Percentiles rank a stretch among this genome's conserved stretches.
phyloP scores from a whole-genome alignment of 92 coral and sea anemone species.

The Bergia sp. region DNA sequence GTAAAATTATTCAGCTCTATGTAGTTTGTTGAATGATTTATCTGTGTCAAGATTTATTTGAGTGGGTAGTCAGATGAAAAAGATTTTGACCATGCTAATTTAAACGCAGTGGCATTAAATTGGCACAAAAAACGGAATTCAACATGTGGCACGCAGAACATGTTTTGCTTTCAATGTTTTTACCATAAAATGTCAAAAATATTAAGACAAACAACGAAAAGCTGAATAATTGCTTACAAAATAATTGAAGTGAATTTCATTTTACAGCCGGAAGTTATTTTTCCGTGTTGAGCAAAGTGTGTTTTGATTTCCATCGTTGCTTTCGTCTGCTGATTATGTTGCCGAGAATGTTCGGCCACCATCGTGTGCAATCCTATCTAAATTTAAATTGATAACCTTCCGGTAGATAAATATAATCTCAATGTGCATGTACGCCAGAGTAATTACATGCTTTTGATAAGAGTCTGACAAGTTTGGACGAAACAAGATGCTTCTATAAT shows the following conservation, averaged over 20 bases:
- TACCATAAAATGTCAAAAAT: neutral
- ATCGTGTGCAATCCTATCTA: neutral
- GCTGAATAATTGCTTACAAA: neutral
- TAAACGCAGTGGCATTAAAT: neutral
- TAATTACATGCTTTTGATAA: neutral
- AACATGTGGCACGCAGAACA: too few relatives aligned
- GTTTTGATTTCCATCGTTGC: conserved; percentile 28
- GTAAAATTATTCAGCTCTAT: neutral
- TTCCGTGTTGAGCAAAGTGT: neutral
- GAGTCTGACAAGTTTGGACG: neutral
- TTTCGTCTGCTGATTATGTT: neutral
- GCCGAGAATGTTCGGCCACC: neutral
- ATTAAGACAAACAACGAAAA: neutral
- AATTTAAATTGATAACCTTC: neutral
- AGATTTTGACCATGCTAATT: neutral
- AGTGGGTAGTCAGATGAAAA: neutral
- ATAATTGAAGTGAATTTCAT: neutral
- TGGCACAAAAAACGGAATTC: neutral
- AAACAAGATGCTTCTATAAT: too few relatives aligned
- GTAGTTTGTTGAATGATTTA: neutral
- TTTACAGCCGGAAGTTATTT: conserved; percentile 2
- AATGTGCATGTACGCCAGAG: neutral
- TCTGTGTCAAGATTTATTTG: neutral
- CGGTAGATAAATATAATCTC: neutral
- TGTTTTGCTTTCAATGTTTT: too few relatives aligned